Evolutionary conservation across 2,797 vertebrate species (phyloP).

Genomic region (Limosa lapponica): DNA sequence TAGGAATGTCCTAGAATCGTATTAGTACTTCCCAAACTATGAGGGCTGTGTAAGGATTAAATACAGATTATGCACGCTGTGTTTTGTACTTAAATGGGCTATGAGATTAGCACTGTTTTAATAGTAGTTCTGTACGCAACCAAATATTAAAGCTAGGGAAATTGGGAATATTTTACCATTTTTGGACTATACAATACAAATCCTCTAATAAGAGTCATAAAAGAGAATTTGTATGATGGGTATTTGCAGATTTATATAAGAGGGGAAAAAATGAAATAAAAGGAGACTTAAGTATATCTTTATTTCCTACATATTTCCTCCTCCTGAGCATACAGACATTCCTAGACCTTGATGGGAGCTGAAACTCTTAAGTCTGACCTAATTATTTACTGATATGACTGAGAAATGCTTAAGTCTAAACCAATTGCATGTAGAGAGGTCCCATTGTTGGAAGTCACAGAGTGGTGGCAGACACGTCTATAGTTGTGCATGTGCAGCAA

Average conservation of each 20-base stretch:
- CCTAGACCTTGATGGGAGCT: not conserved
- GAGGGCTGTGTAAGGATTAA: not conserved
- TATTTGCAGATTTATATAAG: not conserved
- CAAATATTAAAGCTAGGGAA: not conserved
- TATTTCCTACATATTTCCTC: not conserved
- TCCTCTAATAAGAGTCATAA: not conserved
- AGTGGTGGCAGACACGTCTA: not conserved
- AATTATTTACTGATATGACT: not conserved
- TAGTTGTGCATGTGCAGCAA: not conserved
- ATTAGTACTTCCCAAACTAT: not conserved
- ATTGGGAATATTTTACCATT: not conserved
- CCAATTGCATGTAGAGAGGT: not conserved
- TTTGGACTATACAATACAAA: not conserved
- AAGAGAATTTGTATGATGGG: not conserved
- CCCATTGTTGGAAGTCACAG: fast-evolving
- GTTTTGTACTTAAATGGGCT: not conserved
- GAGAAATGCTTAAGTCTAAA: not conserved
- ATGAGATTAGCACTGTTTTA: not conserved
- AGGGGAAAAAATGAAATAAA: not conserved
- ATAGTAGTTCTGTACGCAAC: not conserved
- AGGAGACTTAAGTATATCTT: not conserved
- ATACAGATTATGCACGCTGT: fast-evolving
- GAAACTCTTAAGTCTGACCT: not conserved
- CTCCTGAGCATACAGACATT: not conserved
- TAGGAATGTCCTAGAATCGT: not conserved